Percentiles rank a stretch among this genome's conserved stretches.
phyloP scores from a whole-genome alignment of 2,888 invertebrate genomes.

The Unio pictorum region DNA sequence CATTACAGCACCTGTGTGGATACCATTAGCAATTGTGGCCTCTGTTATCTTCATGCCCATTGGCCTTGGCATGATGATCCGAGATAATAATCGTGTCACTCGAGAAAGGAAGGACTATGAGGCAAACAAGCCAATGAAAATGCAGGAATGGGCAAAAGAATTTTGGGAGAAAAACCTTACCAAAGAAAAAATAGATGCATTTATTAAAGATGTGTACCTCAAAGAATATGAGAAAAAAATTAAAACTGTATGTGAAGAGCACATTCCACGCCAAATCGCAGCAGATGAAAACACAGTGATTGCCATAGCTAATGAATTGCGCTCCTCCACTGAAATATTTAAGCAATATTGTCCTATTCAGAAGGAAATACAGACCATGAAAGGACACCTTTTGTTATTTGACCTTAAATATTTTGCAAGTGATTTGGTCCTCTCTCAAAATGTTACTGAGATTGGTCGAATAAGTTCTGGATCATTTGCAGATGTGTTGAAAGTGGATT shows the following conservation, averaged over 20 bases:
- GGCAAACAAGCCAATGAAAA: constrained; percentile 26
- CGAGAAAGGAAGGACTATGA: constrained; percentile 20
- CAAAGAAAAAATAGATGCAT: constrained; percentile 16
- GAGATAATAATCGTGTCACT: constrained; percentile 22
- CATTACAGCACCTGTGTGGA: constrained; percentile 41
- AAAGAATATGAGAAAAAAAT: constrained; percentile 23
- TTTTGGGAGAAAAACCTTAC: constrained; percentile 17
- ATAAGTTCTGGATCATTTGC: constrained; percentile 38
- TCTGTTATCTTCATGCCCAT: constrained; percentile 38
- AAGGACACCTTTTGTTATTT: constrained; percentile 27
- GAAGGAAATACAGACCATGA: constrained; percentile 19
- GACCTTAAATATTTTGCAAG: constrained; percentile 26
- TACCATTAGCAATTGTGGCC: constrained; percentile 42
- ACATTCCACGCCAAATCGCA: constrained; percentile 40
- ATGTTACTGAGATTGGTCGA: constrained; percentile 5
- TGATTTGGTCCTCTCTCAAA: constrained; percentile 13
- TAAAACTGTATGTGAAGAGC: constrained; percentile 27
- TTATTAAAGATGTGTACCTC: constrained; percentile 25
- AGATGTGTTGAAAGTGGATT: constrained; percentile 21
- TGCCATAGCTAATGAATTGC: constrained; percentile 32
- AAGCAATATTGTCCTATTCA: constrained; percentile 32
- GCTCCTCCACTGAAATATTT: constrained; percentile 30
- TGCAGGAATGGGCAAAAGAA: constrained; percentile 32
- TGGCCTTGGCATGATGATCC: constrained; percentile 32
- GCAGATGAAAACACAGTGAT: constrained; percentile 31